These are phyloP conservation scores for Sminthopsis crassicaudata DNA, from an alignment of 2,113 vertebrate genomes.

Conservation along the genomic window DNA sequence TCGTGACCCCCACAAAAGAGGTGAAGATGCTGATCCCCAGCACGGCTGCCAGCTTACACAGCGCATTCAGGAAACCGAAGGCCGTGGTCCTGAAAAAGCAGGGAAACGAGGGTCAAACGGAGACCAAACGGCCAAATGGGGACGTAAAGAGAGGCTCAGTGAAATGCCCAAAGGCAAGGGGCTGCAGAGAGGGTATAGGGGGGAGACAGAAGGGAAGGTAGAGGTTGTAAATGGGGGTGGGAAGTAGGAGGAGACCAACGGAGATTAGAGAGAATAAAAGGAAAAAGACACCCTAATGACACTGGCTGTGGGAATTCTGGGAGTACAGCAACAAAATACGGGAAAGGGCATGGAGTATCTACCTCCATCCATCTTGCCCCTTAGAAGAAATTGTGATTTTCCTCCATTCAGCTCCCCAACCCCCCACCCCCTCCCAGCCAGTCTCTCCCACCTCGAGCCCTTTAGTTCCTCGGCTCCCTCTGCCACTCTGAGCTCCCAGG, in stretches of 20 bases:
- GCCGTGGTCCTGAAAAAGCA: slow-evolving; percentile 89
- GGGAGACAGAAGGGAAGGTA: background rate
- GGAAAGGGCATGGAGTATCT: background rate
- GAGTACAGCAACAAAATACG: slow-evolving; percentile 6
- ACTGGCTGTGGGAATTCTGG: slow-evolving; percentile 23
- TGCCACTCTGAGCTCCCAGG: background rate
- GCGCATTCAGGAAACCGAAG: slow-evolving; percentile 96
- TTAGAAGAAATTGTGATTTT: background rate
- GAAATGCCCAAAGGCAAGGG: background rate
- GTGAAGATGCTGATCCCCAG: slow-evolving; percentile 98
- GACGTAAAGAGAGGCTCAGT: background rate
- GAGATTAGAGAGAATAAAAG: background rate
- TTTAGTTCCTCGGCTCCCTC: background rate
- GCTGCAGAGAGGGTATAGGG: too few species aligned
- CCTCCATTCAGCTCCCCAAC: background rate
- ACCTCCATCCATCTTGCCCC: background rate
- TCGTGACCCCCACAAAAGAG: slow-evolving; percentile 96
- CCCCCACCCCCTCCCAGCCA: too few species aligned
- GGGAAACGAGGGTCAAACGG: background rate
- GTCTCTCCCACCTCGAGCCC: background rate
- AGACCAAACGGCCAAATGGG: background rate
- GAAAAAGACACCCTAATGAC: slow-evolving; percentile 46
- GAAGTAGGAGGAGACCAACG: background rate
- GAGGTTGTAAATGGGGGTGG: background rate
- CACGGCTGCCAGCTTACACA: slow-evolving; percentile 95